Evolutionary conservation across 2,797 vertebrate species (phyloP).

Genomic region (Gobio occitaniae): DNA sequence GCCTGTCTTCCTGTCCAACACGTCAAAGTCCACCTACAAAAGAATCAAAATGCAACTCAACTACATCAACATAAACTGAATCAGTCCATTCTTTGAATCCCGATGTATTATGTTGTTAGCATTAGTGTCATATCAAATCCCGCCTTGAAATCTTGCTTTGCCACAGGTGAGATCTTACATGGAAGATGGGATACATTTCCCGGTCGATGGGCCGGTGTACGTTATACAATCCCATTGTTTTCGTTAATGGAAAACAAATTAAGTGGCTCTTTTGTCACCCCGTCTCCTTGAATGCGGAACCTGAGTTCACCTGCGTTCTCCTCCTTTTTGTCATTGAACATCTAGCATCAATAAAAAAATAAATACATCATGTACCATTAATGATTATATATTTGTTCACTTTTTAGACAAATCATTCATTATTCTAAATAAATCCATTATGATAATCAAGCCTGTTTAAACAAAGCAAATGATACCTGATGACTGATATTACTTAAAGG

Average conservation of each 20-base stretch:
- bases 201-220: conserved; percentile 75
- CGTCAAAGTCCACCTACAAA: conserved; percentile 79
- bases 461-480: background rate
- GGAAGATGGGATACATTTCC: conserved; percentile 68
- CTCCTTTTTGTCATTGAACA: conserved; percentile 73
- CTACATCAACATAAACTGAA: background rate
- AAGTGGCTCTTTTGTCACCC: conserved; percentile 70
- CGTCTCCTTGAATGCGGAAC: conserved; percentile 78
- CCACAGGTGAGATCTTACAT: conserved; percentile 68
- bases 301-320: too few relatives aligned
- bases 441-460: background rate
- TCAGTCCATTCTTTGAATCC: background rate
- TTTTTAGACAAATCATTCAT: background rate
- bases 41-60: conserved; percentile 2
- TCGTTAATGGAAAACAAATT: conserved; percentile 77
- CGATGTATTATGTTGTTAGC: background rate
- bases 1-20: background rate
- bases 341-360: conserved; percentile 65
- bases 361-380: background rate
- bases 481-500: background rate
- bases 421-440: background rate
- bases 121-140: background rate
- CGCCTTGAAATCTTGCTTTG: background rate
- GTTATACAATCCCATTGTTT: conserved; percentile 55
- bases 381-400: background rate